Conservation (phyloP, 2,113 vertebrate species). For the Argyrosomus japonicus region DNA sequence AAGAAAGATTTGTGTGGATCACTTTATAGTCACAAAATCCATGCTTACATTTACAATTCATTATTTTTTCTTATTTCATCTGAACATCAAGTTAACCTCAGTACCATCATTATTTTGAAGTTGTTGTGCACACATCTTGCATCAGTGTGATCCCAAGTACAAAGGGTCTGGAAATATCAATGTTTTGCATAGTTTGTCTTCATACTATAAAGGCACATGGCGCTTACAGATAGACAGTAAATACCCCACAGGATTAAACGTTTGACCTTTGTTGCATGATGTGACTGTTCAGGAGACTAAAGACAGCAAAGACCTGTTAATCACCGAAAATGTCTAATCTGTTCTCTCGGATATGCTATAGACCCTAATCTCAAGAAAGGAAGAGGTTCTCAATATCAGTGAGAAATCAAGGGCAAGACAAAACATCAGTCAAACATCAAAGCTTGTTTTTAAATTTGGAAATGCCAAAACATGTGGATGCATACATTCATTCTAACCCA, state of each 20-base stretch:
- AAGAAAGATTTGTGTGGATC: too few species aligned
- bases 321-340: slow-evolving; percentile 8
- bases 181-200: slow-evolving; percentile 4
- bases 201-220: not conserved
- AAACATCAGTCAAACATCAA: slow-evolving; percentile 24
- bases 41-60: too few species aligned
- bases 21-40: not conserved
- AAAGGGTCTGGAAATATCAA: not conserved
- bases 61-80: not conserved
- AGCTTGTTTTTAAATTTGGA: slow-evolving; percentile 1
- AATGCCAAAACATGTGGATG: not conserved
- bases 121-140: not conserved
- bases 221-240: not conserved
- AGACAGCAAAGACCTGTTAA: slow-evolving; percentile 1
- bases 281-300: not conserved
- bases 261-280: slow-evolving; percentile 6
- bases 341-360: not conserved
- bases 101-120: not conserved
- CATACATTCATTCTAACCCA: not conserved
- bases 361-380: slow-evolving; percentile 4
- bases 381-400: slow-evolving; percentile 8
- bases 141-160: not conserved
- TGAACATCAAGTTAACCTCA: not conserved
- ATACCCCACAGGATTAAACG: slow-evolving; percentile 37
- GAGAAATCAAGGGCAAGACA: not conserved